phyloP scores from a whole-genome alignment of 2,113 vertebrate species.

The Anarrhichthys ocellatus region DNA sequence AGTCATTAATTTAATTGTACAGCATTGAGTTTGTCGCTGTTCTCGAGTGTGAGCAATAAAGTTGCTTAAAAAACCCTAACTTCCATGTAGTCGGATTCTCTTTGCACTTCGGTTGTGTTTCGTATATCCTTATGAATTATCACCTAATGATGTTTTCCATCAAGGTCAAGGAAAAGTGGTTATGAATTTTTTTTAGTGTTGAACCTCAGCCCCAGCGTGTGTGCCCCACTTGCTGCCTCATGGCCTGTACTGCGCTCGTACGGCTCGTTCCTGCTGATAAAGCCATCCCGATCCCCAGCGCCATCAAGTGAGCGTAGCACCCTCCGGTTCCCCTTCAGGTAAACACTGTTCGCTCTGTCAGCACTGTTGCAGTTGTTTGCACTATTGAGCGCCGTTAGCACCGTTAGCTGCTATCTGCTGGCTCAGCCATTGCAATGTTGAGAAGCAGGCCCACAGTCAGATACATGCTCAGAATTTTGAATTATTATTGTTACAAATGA shows the following conservation, averaged over 20 bases:
- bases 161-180: neutral
- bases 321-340: neutral
- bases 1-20: too few species aligned
- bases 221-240: neutral
- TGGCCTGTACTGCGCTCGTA: too few species aligned
- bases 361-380: too few species aligned
- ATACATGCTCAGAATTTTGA: neutral
- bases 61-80: too few species aligned
- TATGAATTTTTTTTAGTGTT: neutral
- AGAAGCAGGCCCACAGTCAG: neutral
- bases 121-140: too few species aligned
- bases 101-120: too few species aligned
- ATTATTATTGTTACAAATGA: neutral
- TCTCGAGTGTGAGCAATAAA: too few species aligned
- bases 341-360: neutral
- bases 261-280: too few species aligned
- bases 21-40: too few species aligned
- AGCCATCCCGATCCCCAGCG: too few species aligned
- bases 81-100: too few species aligned
- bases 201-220: neutral
- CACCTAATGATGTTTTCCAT: neutral
- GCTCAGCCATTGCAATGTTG: neutral
- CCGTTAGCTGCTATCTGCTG: neutral
- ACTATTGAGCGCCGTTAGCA: neutral
- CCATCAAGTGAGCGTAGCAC: too few species aligned